phyloP scores from a whole-genome alignment of 37 sponge, comb jelly and placozoan species.

The Oopsacas minuta region DNA sequence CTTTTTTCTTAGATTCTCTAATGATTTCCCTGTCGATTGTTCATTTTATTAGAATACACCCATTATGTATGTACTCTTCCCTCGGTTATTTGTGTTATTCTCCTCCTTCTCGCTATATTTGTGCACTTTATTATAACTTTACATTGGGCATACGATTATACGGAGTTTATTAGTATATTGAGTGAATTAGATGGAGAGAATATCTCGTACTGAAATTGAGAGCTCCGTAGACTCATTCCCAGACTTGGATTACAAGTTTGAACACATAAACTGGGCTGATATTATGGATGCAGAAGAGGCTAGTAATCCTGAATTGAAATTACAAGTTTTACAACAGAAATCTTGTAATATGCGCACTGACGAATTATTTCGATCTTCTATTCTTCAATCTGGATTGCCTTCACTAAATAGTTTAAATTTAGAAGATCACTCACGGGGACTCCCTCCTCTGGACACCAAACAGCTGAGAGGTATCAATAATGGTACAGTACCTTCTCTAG shows the following conservation, averaged over 20 bases:
- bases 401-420: neutral
- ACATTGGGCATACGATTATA: too few relatives aligned
- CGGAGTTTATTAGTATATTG: too few relatives aligned
- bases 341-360: neutral
- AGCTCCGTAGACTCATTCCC: constrained; percentile 7
- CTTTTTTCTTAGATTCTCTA: too few relatives aligned
- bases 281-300: constrained; percentile 59
- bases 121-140: neutral
- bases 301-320: constrained; percentile 30
- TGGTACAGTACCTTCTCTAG: neutral
- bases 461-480: neutral
- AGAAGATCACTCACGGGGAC: neutral
- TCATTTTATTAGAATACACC: neutral
- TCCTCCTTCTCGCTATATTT: neutral
- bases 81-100: too few relatives aligned
- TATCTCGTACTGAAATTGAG: constrained; percentile 2
- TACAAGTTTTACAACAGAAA: neutral
- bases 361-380: neutral
- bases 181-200: neutral
- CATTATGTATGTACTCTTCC: neutral
- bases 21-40: too few relatives aligned
- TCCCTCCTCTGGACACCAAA: neutral
- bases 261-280: constrained; percentile 41
- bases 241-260: neutral
- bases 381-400: neutral